phyloP scores from a whole-genome alignment of 2,113 vertebrate genomes.

The Rhegmatorhina hoffmannsi region DNA sequence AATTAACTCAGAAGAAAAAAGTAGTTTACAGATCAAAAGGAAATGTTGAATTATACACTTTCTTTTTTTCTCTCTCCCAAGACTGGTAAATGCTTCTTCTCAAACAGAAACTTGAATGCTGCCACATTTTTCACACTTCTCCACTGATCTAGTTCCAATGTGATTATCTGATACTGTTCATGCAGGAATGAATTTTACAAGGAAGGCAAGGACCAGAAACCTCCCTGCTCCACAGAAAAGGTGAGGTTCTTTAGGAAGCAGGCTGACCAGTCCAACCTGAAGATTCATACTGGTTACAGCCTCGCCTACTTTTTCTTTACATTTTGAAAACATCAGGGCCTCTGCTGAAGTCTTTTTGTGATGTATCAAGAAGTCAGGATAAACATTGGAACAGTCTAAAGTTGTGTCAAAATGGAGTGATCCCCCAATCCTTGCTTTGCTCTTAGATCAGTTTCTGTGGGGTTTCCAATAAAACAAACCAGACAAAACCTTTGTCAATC shows the following conservation, averaged over 20 bases:
- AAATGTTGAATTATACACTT: slow-evolving; percentile 63
- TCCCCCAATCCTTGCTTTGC: background rate
- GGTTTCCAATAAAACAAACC: background rate
- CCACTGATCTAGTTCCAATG: slow-evolving; percentile 56
- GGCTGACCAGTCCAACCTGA: background rate
- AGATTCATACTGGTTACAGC: background rate
- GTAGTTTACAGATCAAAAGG: slow-evolving; percentile 58
- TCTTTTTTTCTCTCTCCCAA: slow-evolving; percentile 52
- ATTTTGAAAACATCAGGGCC: background rate
- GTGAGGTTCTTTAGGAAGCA: background rate
- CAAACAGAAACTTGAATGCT: slow-evolving; percentile 53
- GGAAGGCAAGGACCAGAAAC: background rate
- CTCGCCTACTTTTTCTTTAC: background rate
- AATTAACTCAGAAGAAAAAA: slow-evolving; percentile 65
- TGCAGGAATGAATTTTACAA: slow-evolving; percentile 12
- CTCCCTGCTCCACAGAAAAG: background rate
- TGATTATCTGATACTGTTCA: slow-evolving; percentile 40
- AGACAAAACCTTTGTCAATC: background rate
- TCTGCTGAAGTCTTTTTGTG: background rate
- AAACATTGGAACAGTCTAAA: background rate
- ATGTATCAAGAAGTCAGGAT: background rate
- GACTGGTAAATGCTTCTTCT: slow-evolving; percentile 52
- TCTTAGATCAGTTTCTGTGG: slow-evolving; percentile 1
- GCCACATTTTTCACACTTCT: slow-evolving; percentile 52
- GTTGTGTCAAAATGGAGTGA: background rate